Conservation (phyloP, 2,888 invertebrate species). For the Drosophila recens region DNA sequence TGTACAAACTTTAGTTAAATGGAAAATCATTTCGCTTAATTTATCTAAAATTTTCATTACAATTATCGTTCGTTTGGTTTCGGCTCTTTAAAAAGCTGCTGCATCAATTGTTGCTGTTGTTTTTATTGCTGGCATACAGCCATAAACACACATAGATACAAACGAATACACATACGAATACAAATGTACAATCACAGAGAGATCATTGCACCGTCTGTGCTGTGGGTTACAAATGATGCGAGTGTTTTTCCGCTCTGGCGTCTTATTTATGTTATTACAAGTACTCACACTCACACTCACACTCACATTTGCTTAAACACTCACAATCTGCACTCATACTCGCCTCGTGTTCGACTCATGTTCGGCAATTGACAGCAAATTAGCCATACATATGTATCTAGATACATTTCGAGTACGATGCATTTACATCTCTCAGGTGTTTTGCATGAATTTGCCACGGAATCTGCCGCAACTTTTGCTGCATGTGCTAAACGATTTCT, state of each 20-base stretch:
- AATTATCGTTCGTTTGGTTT: conserved; percentile 41
- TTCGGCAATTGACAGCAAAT: conserved; percentile 60
- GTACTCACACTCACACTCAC: conserved; percentile 11
- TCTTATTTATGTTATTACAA: conserved; percentile 65
- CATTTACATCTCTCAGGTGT: conserved; percentile 25
- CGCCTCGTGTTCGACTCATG: conserved; percentile 21
- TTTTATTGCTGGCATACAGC: conserved; percentile 57
- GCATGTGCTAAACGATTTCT: conserved; percentile 20
- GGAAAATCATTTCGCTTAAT: conserved; percentile 35
- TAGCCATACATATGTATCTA: conserved; percentile 53
- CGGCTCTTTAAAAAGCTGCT: conserved; percentile 50
- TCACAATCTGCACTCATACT: neutral
- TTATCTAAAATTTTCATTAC: conserved; percentile 51
- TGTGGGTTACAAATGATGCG: conserved; percentile 61
- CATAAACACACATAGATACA: conserved; percentile 39
- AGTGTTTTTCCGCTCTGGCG: conserved; percentile 62
- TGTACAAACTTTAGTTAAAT: conserved; percentile 1
- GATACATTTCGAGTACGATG: conserved; percentile 32
- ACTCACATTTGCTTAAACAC: neutral
- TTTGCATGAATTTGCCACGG: conserved; percentile 23
- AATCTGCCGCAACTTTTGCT: conserved; percentile 23
- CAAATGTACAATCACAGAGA: conserved; percentile 39
- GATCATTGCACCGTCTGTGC: conserved; percentile 64
- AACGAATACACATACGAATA: conserved; percentile 8
- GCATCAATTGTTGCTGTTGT: conserved; percentile 37